Evolutionary conservation across 2,888 invertebrate species (phyloP).

Genomic region (Eupithecia abbreviata): DNA sequence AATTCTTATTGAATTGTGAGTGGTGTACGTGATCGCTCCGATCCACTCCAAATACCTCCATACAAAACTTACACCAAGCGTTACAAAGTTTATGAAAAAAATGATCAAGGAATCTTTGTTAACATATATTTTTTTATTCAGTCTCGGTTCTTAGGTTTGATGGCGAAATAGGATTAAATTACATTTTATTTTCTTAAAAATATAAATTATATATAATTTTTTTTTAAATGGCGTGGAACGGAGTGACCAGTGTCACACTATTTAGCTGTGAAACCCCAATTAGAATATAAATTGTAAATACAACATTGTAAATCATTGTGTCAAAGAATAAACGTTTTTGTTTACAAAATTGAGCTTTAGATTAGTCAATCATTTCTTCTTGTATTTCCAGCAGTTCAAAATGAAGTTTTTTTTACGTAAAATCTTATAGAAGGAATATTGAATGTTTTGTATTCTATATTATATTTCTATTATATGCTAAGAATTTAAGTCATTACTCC

Average conservation of each 20-base stretch:
- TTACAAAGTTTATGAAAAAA: too few species aligned
- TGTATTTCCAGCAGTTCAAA: neutral
- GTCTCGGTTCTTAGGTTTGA: too few species aligned
- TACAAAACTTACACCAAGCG: too few species aligned
- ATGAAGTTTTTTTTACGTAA: neutral
- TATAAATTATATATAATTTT: too few species aligned
- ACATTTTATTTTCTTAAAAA: too few species aligned
- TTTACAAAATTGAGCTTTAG: neutral
- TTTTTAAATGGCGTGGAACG: neutral
- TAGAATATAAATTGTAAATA: slow-evolving; percentile 27
- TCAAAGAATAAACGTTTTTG: neutral
- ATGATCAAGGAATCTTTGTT: too few species aligned
- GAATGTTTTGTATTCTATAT: neutral
- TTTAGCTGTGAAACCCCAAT: slow-evolving; percentile 62
- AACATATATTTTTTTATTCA: too few species aligned
- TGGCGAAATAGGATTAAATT: too few species aligned
- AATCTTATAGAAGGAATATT: neutral
- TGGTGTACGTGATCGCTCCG: neutral
- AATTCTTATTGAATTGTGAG: slow-evolving; percentile 66
- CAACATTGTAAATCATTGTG: slow-evolving; percentile 6
- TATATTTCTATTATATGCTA: neutral
- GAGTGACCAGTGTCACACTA: neutral
- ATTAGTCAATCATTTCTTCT: neutral
- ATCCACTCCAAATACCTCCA: too few species aligned
- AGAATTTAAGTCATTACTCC: neutral